Percentiles rank a stretch among this genome's conserved stretches.
Evolutionary conservation across 2,888 invertebrate species (phyloP).

Genomic region (Ochropacha duplaris): DNA sequence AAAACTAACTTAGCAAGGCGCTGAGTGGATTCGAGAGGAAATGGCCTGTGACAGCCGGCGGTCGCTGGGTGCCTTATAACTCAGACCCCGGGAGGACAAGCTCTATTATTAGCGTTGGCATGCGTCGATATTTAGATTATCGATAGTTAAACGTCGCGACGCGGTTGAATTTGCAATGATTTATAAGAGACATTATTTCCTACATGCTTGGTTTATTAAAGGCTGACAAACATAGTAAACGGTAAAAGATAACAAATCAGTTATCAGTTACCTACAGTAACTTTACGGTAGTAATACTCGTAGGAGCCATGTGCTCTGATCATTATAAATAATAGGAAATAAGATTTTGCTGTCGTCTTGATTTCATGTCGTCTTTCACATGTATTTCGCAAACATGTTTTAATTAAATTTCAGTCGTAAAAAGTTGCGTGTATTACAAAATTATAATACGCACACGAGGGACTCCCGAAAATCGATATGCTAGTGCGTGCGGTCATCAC

Average conservation of each 20-base stretch:
- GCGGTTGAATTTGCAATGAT: background rate
- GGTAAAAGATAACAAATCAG: background rate
- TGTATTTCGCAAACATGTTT: background rate
- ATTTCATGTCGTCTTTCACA: background rate
- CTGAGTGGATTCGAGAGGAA: constrained; percentile 24
- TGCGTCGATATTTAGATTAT: constrained; percentile 13
- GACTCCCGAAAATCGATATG: constrained; percentile 46
- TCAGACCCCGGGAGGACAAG: constrained; percentile 25
- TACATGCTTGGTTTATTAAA: background rate
- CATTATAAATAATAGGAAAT: background rate
- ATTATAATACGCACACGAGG: constrained; percentile 28
- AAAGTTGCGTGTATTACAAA: constrained; percentile 22
- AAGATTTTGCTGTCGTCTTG: background rate
- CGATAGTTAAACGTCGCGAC: constrained; percentile 20
- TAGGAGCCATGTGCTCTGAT: background rate
- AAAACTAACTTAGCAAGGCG: constrained; percentile 11
- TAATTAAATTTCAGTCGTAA: constrained; percentile 21
- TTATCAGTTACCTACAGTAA: background rate
- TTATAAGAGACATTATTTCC: background rate
- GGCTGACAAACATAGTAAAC: background rate
- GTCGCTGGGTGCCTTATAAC: constrained; percentile 36
- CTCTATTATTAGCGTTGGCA: constrained; percentile 25
- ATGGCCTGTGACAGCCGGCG: constrained; percentile 27
- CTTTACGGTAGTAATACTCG: too few species aligned
- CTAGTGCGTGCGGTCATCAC: constrained; percentile 53